Evolutionary conservation across 2,888 invertebrate genomes (phyloP).

Genomic region (Troides aeacus): DNA sequence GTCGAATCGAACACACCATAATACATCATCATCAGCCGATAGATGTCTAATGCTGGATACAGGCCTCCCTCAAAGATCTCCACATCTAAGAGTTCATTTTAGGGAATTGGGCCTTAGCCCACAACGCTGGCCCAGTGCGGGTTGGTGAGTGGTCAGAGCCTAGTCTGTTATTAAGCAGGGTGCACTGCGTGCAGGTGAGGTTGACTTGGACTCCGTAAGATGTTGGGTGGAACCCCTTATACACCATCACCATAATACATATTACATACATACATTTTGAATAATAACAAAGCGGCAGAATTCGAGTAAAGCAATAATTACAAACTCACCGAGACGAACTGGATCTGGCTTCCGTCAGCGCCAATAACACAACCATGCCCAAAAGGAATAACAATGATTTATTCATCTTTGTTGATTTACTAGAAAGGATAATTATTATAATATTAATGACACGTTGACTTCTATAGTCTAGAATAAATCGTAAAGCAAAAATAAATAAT

Average conservation of each 20-base stretch:
- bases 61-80: no score
- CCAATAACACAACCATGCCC: constrained; percentile 8
- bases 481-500: background rate
- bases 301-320: background rate
- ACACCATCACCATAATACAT: background rate
- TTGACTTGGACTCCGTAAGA: no score
- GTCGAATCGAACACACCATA: no score
- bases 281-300: background rate
- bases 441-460: background rate
- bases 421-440: background rate
- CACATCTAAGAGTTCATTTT: no score
- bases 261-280: background rate
- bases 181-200: no score
- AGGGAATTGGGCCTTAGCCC: no score
- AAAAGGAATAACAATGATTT: constrained; percentile 12
- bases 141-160: no score
- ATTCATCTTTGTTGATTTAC: constrained; percentile 7
- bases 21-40: no score
- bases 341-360: constrained; percentile 13
- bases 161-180: no score
- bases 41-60: no score
- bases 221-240: no score
- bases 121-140: no score
- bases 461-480: background rate
- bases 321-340: constrained; percentile 14